phyloP scores from a whole-genome alignment of 2,113 vertebrate species.

The Cardinalis cardinalis region DNA sequence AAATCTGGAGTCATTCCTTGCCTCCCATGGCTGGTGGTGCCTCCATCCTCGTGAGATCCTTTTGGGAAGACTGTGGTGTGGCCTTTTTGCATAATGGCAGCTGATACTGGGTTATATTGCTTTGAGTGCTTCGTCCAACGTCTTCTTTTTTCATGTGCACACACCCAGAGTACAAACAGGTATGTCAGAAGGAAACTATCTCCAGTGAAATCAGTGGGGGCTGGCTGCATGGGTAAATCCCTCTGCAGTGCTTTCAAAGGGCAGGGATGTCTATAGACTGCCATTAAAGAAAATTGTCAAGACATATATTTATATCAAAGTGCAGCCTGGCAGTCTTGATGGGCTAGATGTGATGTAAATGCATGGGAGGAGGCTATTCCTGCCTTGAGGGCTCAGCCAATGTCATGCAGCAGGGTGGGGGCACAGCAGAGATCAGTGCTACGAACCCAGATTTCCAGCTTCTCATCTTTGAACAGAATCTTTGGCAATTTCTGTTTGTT shows the following conservation, averaged over 20 bases:
- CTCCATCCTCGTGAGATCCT: not conserved
- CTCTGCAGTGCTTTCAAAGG: constrained; percentile 9
- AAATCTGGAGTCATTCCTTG: not conserved
- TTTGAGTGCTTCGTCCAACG: not conserved
- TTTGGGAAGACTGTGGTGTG: not conserved
- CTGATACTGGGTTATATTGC: not conserved
- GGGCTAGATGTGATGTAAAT: not conserved
- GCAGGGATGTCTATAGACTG: not conserved
- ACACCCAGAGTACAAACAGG: not conserved
- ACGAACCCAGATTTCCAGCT: not conserved
- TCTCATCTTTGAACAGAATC: not conserved
- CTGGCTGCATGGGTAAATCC: not conserved
- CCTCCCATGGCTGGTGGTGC: not conserved
- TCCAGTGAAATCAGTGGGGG: not conserved
- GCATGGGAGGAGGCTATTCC: not conserved
- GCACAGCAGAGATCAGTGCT: not conserved
- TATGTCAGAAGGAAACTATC: not conserved
- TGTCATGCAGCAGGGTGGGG: not conserved
- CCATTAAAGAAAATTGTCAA: constrained; percentile 26
- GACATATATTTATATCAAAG: not conserved
- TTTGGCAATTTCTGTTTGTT: not conserved
- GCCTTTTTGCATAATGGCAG: not conserved
- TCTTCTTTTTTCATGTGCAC: not conserved
- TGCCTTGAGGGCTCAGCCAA: not conserved
- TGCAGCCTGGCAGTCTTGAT: constrained; percentile 2